Evolutionary conservation across 2,797 vertebrate genomes (phyloP), one percentile per base, ranked within the genome.

Genomic region (Myripristis murdjan): DNA sequence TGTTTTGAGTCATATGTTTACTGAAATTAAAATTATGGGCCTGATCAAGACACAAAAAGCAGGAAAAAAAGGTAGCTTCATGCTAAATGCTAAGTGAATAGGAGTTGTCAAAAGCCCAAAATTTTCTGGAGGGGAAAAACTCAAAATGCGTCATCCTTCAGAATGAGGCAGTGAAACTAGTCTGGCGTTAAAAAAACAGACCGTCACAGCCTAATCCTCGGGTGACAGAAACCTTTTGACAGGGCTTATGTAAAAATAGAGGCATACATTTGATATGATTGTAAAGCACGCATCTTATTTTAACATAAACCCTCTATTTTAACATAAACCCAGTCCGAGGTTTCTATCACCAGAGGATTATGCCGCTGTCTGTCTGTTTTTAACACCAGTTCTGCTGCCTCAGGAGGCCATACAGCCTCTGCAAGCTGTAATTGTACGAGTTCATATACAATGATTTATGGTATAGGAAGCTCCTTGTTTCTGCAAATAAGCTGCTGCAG

Each of bases 171-270:
- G n/a, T n/a, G n/a, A n/a, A n/a, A n/a, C n/a, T n/a, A n/a, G n/a
- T n/a, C n/a, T n/a, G n/a, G n/a, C n/a, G n/a, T 66, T 82, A n/a
- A n/a, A 80, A 70, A 75, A 65, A 70, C 67, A 72, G 74, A 64
- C 77, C 51, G 54, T 55, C 57, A 43, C 6, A 18, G 49, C 47
- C 7, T 41, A 46, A 39, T 77, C 53, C 64, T 64, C 56, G 47
- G 55, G 51, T 72, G 55, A 70, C 59, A 48, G 46, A 49, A 56
- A 53, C 58, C 49, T n/a, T 56, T 44, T 46, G 73, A 74, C 24
- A 14, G 70, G 11, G 33, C 48, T 71, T 78, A 23, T 54, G 43
- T 73, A 75, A 64, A 77, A 84, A 83, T 68, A 83, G 56, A 79
- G 6, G 1, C 57, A 15, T 60, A 46, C 37, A 22, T 78, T 75